Evolutionary conservation across 2,113 vertebrate genomes (phyloP), one percentile per base, ranked within the genome.

Genomic region (Siniperca chuatsi): DNA sequence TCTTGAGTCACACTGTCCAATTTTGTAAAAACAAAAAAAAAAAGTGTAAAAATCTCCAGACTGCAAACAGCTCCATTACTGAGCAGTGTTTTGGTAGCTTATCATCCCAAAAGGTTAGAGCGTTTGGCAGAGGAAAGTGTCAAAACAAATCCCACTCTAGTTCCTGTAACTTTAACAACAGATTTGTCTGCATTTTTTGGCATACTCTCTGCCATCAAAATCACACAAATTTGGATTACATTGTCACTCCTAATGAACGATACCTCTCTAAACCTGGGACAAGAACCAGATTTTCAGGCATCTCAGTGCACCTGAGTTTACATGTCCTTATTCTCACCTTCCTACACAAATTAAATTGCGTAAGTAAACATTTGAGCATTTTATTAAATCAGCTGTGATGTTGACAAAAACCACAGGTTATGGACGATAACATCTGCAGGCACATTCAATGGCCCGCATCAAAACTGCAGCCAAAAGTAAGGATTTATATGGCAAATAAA

Each of bases 331-430:
- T 48, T 67, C 69, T 78, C 68, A 77, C 82, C 67, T 65, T 72
- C 55, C 76, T 61, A 69, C 67, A 81, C n/a, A 13, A 37, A 33
- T 29, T 21, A 55, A 48, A 58, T 25, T 35, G 29, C 50, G 60
- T 44, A 25, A 64, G 37, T 40, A 70, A 84, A 67, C 62, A 44
- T 44, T 1, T 37, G 50, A 73, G 65, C 37, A 13, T 52, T 67
- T 65, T 15, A 20, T 73, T 50, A 37, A 46, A 67, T 58, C 69
- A 72, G 62, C 71, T 35, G 44, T 55, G 78, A 78, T 58, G 64
- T 42, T 78, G 72, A 89, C 58, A 76, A 71, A 81, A 74, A 82
- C 1, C 72, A 71, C 48, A 13, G 8, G 44, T 75, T 90, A 40
- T 42, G 61, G 60, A 74, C 20, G 69, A 60, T 68, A 76, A 55